Evolutionary conservation across 1,140 invertebrate genomes (phyloP), one percentile per base, ranked within the genome.

Genomic region (Parapsyche elsis): DNA sequence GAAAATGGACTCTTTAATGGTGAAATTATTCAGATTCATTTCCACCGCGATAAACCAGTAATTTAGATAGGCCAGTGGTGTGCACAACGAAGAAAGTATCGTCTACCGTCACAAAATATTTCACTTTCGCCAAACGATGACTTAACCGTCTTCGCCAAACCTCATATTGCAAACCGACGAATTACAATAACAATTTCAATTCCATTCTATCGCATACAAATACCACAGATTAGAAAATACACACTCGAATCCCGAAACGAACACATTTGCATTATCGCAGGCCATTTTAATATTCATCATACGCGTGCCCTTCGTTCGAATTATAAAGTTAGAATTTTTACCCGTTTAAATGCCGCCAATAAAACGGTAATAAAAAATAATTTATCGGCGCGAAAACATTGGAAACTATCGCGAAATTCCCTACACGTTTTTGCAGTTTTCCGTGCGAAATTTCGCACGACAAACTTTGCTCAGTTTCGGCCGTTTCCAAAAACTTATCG

Each of bases 1-100:
- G 57, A 82, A 81, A 82, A 80, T 82, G 81, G 81, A 80, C 73
- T 77, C 70, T 67, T 24, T 82, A 80, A 82, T 73, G 81, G 78
- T 71, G 59, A 78, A 82, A 82, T 82, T 82, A 82, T 82, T 82
- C 81, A 82, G 81, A 82, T 82, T 82, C 71, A 24, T 75, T 82
- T 82, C 81, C 67, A 76, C 64, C 78, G 78, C 81, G 81, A 77
- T 81, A 81, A 81, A 79, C 77, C 77, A 44, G 81, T 70, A 80
- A 78, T 80, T 82, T 82, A 82, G 74, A 80, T 82, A 79, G 61
- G 49, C 71, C 16, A 75, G 45, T 75, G 71, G 45, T 75, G 71
- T 75, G 44, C 71, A 75, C 14, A 24, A 53, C 23, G 44, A 75
- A 73, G 71, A 73, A 75, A 19, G 46, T 75, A 75, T 53, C 38